These are phyloP conservation scores for Atrichornis clamosus DNA, from an alignment of 2,113 vertebrate genomes.

Conservation along the genomic window DNA sequence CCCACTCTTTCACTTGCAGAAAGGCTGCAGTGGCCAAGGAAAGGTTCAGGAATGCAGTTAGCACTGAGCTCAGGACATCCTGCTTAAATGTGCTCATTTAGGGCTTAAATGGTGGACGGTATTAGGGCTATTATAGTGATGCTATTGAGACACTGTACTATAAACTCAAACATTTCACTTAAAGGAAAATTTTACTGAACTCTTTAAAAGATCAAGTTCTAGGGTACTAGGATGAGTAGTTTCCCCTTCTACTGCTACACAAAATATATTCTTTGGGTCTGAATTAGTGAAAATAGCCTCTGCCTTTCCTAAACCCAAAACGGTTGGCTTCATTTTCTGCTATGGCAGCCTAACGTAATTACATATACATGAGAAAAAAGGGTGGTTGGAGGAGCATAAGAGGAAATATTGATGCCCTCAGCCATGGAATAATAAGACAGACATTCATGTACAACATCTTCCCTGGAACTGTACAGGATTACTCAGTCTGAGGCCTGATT, in stretches of 20 bases:
- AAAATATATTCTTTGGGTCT: background rate
- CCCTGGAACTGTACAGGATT: background rate
- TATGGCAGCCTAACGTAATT: background rate
- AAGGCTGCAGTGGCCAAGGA: background rate
- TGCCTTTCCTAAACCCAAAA: background rate
- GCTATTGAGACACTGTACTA: background rate
- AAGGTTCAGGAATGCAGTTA: background rate
- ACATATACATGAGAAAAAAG: background rate
- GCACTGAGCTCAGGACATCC: background rate
- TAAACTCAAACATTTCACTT: background rate
- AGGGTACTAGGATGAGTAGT: background rate
- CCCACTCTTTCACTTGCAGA: background rate
- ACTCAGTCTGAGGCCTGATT: background rate
- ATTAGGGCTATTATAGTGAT: background rate
- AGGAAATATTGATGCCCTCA: background rate
- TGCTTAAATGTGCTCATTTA: background rate
- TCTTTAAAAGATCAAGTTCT: background rate
- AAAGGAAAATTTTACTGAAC: background rate
- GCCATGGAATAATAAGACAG: background rate
- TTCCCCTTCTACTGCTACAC: background rate
- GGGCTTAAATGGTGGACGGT: background rate
- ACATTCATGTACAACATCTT: background rate
- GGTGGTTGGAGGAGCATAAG: background rate
- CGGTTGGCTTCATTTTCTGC: background rate
- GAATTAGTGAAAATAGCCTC: background rate